Evolutionary conservation across 2,888 invertebrate genomes (phyloP).

Genomic region (Pristionchus mayeri): DNA sequence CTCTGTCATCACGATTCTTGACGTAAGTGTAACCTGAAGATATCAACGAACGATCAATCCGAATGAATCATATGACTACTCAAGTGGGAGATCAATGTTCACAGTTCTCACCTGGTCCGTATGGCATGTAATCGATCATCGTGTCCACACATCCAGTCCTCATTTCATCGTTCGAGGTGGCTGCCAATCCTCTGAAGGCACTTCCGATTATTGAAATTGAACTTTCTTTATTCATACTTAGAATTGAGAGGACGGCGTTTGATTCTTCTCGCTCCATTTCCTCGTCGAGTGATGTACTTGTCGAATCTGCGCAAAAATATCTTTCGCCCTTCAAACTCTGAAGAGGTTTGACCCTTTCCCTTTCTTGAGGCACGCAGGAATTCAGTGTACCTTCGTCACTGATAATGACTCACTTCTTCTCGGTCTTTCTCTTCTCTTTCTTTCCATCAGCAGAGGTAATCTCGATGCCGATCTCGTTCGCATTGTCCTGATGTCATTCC

Average conservation of each 20-base stretch:
- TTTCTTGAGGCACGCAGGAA: no score
- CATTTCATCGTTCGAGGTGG: not conserved
- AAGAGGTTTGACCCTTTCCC: no score
- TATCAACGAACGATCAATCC: no score
- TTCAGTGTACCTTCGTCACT: no score
- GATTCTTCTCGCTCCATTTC: constrained; percentile 6
- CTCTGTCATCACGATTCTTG: constrained; percentile 50
- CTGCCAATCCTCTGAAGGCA: not conserved
- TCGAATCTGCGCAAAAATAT: not conserved
- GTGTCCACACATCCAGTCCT: constrained; percentile 42
- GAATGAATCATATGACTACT: no score
- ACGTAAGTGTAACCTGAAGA: constrained; percentile 58
- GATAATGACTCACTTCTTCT: constrained; percentile 21
- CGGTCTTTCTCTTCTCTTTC: not conserved
- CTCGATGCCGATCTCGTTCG: constrained; percentile 13
- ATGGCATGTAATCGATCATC: constrained; percentile 53
- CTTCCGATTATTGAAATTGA: not conserved
- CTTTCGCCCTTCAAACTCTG: no score
- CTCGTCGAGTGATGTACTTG: constrained; percentile 13
- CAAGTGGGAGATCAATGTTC: no score
- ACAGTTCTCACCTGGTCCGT: constrained; percentile 53
- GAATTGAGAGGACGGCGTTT: not conserved
- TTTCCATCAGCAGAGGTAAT: not conserved
- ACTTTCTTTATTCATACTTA: not conserved
- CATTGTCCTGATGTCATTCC: constrained; percentile 3